Evolutionary conservation across 2,797 vertebrate species (phyloP).

Genomic region (Garrulus glandarius): DNA sequence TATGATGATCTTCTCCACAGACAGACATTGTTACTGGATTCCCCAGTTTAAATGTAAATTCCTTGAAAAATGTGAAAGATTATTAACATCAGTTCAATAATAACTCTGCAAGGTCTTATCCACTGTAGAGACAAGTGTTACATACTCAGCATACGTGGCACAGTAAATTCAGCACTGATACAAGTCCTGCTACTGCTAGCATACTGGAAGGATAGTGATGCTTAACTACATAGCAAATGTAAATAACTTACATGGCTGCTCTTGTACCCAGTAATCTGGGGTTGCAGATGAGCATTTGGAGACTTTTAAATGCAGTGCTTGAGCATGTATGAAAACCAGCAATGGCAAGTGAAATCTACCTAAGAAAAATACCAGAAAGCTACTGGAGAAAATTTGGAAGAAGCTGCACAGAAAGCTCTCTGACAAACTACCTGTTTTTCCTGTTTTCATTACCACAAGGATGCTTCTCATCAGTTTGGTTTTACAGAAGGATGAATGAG

Average conservation of each 20-base stretch:
- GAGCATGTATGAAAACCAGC: not conserved
- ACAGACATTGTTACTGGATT: not conserved
- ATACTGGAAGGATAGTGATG: rapidly evolving
- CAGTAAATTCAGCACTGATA: not conserved
- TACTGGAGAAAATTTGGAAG: not conserved
- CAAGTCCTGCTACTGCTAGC: not conserved
- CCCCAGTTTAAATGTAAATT: not conserved
- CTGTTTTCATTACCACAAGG: not conserved
- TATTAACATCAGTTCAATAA: not conserved
- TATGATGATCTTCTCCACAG: not conserved
- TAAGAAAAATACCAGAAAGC: not conserved
- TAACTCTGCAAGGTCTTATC: not conserved
- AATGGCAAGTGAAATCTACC: not conserved
- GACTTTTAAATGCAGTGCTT: not conserved
- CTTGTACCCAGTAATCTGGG: not conserved
- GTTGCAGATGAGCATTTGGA: not conserved
- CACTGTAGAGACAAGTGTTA: not conserved
- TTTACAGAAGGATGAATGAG: not conserved
- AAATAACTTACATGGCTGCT: not conserved
- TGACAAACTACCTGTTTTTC: not conserved
- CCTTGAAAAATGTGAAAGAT: not conserved
- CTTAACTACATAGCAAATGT: not conserved
- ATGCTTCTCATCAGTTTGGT: not conserved
- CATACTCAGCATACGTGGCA: not conserved
- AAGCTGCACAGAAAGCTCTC: not conserved